These are phyloP conservation scores for Diadema setosum DNA, from an alignment of 35 echinoderm and acorn worm species.

Conservation along the genomic window DNA sequence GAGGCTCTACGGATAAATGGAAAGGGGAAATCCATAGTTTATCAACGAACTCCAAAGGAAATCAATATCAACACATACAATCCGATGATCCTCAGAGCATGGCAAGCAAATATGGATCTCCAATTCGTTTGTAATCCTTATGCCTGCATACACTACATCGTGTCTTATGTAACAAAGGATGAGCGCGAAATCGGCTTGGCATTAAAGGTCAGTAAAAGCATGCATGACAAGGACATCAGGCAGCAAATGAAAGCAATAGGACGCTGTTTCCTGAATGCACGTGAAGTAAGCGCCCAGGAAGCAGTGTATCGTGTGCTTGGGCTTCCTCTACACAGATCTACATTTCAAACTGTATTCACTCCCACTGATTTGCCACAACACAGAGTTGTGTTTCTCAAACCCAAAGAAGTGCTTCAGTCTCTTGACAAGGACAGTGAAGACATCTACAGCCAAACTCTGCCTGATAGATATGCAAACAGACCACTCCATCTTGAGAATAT, in stretches of 20 bases:
- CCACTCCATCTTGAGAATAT: neutral
- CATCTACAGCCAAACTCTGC: neutral
- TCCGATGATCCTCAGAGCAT: slow-evolving; percentile 7
- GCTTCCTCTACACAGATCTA: neutral
- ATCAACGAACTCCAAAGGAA: slow-evolving; percentile 17
- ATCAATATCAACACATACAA: slow-evolving; percentile 38
- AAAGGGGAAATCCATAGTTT: slow-evolving; percentile 22
- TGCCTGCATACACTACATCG: slow-evolving; percentile 26
- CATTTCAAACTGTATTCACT: neutral
- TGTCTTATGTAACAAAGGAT: slow-evolving; percentile 43
- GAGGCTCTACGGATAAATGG: neutral
- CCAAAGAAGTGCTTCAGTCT: neutral
- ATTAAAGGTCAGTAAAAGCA: neutral
- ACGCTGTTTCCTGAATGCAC: slow-evolving; percentile 21
- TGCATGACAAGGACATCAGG: neutral
- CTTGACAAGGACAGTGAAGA: neutral
- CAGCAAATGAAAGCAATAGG: slow-evolving; percentile 31
- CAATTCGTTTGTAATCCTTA: slow-evolving; percentile 66
- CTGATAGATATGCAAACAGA: slow-evolving; percentile 34
- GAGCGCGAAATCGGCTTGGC: slow-evolving; percentile 35
- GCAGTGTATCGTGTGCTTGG: slow-evolving; percentile 28
- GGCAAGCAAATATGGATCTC: slow-evolving; percentile 70
- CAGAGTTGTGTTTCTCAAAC: neutral
- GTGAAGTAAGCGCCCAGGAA: slow-evolving; percentile 47
- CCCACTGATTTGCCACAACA: neutral